phyloP scores from a whole-genome alignment of 2,888 invertebrate species.

The Pinctada fucata region DNA sequence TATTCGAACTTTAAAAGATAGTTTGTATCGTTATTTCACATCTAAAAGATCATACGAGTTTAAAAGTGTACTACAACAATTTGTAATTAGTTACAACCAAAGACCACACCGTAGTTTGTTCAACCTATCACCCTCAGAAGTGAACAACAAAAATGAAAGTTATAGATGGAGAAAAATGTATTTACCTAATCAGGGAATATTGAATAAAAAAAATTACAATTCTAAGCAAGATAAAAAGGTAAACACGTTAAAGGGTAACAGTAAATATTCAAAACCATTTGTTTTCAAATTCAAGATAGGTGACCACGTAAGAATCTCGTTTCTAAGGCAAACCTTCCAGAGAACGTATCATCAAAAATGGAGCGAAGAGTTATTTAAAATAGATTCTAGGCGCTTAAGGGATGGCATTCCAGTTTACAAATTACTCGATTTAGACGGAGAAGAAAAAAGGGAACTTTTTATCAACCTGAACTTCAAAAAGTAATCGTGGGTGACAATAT shows the following conservation, averaged over 20 bases:
- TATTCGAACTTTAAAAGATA: slow-evolving; percentile 32
- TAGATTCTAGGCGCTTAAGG: too few relatives aligned
- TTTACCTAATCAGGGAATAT: not conserved
- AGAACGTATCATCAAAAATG: slow-evolving; percentile 45
- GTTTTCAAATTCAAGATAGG: slow-evolving; percentile 36
- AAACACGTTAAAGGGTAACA: not conserved
- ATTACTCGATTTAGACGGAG: too few relatives aligned
- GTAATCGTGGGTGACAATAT: too few relatives aligned
- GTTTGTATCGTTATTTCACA: slow-evolving; percentile 31
- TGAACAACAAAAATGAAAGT: slow-evolving; percentile 16
- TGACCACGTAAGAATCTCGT: slow-evolving; percentile 36
- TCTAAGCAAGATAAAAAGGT: not conserved
- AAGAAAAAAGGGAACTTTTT: too few relatives aligned
- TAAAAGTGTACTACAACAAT: slow-evolving; percentile 18
- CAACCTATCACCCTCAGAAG: slow-evolving; percentile 2
- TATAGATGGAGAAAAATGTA: slow-evolving; percentile 7
- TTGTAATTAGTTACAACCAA: slow-evolving; percentile 23
- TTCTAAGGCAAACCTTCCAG: slow-evolving; percentile 35
- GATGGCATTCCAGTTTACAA: too few relatives aligned
- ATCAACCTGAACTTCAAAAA: too few relatives aligned
- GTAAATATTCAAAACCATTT: not conserved
- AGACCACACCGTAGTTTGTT: slow-evolving; percentile 9
- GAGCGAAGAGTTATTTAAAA: slow-evolving; percentile 32
- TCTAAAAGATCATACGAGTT: slow-evolving; percentile 25
- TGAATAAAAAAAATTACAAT: not conserved